Evolutionary conservation across 2,113 vertebrate genomes (phyloP).

Genomic region (Grantiella picta): DNA sequence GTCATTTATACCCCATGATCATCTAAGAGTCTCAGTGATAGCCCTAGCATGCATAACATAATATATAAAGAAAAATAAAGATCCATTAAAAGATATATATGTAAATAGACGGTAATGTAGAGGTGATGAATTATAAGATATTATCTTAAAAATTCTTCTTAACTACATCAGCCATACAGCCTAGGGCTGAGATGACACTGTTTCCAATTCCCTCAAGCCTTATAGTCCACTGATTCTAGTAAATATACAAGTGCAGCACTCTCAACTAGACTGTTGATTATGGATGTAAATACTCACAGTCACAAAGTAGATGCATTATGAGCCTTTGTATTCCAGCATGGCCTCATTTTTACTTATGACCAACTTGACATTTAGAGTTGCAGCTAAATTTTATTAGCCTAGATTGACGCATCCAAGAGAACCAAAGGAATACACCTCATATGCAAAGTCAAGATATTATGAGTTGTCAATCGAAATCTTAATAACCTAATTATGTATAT

Average conservation of each 20-base stretch:
- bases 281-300: not conserved
- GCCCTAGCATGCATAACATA: not conserved
- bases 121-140: not conserved
- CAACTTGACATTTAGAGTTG: not conserved
- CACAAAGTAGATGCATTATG: not conserved
- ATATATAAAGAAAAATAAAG: not conserved
- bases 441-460: not conserved
- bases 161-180: fast-evolving
- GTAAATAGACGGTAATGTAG: not conserved
- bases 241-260: not conserved
- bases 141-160: not conserved
- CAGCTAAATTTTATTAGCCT: not conserved
- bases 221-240: not conserved
- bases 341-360: not conserved
- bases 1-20: not conserved
- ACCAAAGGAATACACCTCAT: not conserved
- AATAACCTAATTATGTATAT: not conserved
- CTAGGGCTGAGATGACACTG: not conserved
- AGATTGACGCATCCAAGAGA: not conserved
- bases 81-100: not conserved
- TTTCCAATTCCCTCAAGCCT: not conserved
- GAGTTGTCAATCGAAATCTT: not conserved
- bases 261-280: not conserved
- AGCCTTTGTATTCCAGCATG: not conserved
- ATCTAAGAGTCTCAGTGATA: not conserved